Conservation (phyloP, 2,113 vertebrate species). For the Pithys albifrons region DNA sequence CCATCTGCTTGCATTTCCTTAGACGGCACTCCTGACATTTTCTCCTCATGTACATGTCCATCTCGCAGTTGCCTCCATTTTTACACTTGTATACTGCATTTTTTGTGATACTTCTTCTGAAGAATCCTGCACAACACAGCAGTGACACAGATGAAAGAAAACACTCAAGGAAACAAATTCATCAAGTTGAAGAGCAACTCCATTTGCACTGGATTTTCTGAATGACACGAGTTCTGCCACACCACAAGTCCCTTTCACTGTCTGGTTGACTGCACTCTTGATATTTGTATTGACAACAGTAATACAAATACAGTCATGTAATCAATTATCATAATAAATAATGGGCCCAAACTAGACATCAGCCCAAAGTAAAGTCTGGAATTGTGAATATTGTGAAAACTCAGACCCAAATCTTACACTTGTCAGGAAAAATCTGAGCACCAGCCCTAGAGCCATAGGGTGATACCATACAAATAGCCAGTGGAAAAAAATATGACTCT, state of each 20-base stretch:
- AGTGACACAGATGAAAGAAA: neutral
- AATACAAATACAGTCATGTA: neutral
- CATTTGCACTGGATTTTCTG: neutral
- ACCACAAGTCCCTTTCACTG: neutral
- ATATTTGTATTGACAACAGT: neutral
- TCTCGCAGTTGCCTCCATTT: slow-evolving; percentile 95
- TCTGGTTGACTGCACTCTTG: neutral
- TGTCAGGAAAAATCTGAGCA: neutral
- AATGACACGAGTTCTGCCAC: neutral
- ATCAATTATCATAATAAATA: neutral
- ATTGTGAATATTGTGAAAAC: neutral
- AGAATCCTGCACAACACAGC: slow-evolving; percentile 84
- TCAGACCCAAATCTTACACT: neutral
- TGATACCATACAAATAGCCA: neutral
- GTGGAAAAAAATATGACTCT: neutral
- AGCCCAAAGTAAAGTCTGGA: neutral
- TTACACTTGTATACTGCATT: slow-evolving; percentile 98
- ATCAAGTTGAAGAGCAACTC: neutral
- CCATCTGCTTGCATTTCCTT: slow-evolving; percentile 96
- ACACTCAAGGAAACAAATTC: slow-evolving; percentile 10
- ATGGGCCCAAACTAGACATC: neutral
- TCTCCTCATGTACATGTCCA: slow-evolving; percentile 99
- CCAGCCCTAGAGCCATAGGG: neutral
- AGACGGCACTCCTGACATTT: slow-evolving; percentile 97
- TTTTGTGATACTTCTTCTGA: slow-evolving; percentile 98